A percentile compares a stretch with the other conserved stretches of the same genome.
Conservation (phyloP, 2,797 vertebrate genomes). For the Bradypus variegatus region DNA sequence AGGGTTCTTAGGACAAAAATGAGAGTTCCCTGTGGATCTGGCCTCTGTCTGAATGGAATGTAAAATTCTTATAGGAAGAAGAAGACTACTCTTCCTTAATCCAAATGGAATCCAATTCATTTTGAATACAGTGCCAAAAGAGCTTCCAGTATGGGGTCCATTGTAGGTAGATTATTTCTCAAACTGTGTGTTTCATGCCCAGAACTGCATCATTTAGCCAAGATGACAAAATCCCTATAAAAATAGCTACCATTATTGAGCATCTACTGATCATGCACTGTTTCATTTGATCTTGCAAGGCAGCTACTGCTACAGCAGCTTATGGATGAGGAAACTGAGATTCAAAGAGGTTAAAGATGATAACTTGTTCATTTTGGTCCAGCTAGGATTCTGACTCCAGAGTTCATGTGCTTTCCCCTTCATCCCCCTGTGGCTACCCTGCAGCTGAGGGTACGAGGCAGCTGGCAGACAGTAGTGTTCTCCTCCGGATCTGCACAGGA, state of each 20-base stretch:
- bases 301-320: background rate
- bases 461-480: background rate
- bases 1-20: background rate
- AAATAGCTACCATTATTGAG: background rate
- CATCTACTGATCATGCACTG: accelerated
- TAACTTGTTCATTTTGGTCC: background rate
- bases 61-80: conserved; percentile 17
- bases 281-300: background rate
- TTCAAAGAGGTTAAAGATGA: background rate
- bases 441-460: accelerated
- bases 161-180: background rate
- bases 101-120: background rate
- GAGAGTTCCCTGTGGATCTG: background rate
- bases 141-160: background rate
- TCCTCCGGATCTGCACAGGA: background rate
- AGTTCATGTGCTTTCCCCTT: background rate
- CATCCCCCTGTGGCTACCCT: accelerated
- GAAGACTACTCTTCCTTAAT: background rate
- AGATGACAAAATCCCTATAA: background rate
- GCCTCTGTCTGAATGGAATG: background rate
- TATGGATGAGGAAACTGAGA: background rate
- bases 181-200: background rate
- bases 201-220: background rate
- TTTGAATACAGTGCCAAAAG: background rate
- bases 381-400: background rate